phyloP scores from a whole-genome alignment of 2,888 invertebrate genomes.

The Harpalus rufipes region DNA sequence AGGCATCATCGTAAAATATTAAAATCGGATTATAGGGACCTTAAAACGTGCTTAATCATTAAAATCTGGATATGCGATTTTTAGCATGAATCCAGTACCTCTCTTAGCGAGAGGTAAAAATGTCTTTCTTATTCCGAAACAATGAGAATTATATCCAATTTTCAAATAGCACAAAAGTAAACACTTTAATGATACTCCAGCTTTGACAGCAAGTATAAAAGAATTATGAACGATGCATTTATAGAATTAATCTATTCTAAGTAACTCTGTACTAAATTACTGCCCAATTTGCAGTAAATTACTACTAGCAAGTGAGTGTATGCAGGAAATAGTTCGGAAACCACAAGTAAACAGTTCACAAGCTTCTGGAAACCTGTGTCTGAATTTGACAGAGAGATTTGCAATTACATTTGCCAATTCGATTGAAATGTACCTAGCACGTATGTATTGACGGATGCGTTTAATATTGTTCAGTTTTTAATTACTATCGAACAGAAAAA shows the following conservation, averaged over 20 bases:
- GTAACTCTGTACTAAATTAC: neutral
- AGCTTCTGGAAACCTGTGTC: neutral
- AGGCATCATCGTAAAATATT: no score
- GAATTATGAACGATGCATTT: no score
- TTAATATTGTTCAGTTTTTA: constrained; percentile 1
- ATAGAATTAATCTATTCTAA: neutral
- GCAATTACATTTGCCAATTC: constrained; percentile 1
- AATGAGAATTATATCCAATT: no score
- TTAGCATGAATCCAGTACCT: no score
- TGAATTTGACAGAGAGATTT: constrained; percentile 6
- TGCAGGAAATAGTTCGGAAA: neutral
- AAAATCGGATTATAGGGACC: no score
- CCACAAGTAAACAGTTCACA: neutral
- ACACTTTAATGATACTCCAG: no score
- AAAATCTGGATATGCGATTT: no score
- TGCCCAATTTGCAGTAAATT: neutral
- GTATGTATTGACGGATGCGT: neutral
- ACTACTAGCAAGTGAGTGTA: neutral
- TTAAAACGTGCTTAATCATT: no score
- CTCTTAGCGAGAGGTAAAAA: no score
- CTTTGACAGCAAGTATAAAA: no score
- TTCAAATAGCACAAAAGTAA: no score
- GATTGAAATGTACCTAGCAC: neutral
- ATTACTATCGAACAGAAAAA: neutral
- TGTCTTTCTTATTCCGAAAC: no score